These are phyloP conservation scores for Antheraea assamensis DNA, from an alignment of 2,888 invertebrate genomes.

Conservation along the genomic window DNA sequence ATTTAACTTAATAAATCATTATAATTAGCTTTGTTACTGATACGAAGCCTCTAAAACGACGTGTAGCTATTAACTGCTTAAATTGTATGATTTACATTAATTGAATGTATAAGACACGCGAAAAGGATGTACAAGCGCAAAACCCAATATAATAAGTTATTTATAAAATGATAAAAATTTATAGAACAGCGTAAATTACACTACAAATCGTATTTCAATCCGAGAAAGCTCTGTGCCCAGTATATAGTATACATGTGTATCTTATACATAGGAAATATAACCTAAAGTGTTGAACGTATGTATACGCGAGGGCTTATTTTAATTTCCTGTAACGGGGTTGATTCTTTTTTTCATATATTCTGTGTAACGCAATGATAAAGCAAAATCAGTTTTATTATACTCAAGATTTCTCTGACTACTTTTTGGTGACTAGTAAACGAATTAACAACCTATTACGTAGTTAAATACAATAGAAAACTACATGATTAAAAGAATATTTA, in stretches of 20 bases:
- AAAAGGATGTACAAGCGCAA: not conserved
- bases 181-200: not conserved
- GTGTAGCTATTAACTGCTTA: not conserved
- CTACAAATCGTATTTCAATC: not conserved
- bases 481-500: too few relatives aligned
- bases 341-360: not conserved
- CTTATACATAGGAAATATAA: not conserved
- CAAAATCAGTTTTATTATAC: not conserved
- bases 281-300: not conserved
- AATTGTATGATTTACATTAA: not conserved
- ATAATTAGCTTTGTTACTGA: not conserved
- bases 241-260: not conserved
- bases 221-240: not conserved
- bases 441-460: not conserved
- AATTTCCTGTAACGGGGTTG: slow-evolving; percentile 6
- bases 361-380: not conserved
- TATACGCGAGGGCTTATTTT: slow-evolving; percentile 7
- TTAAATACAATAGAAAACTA: too few relatives aligned
- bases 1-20: too few relatives aligned
- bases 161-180: not conserved
- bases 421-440: not conserved
- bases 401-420: not conserved
- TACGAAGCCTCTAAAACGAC: not conserved
- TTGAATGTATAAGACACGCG: not conserved
- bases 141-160: not conserved